Evolutionary conservation across 2,113 vertebrate species (phyloP).

Genomic region (Tachycineta bicolor): DNA sequence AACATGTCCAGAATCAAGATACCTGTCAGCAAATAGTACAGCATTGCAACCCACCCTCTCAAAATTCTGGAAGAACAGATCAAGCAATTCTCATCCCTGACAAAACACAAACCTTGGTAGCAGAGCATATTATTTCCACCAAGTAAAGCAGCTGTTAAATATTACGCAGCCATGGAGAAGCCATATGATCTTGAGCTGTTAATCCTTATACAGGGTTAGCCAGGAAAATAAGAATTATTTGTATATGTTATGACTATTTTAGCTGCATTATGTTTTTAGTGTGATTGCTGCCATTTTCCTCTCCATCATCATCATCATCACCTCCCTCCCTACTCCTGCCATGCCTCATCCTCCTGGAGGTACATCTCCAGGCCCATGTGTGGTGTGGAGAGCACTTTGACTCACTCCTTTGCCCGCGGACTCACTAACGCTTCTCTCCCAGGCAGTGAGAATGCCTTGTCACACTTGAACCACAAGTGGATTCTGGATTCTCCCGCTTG

Average conservation of each 20-base stretch:
- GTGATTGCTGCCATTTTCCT: not conserved
- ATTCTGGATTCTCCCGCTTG: conserved; percentile 57
- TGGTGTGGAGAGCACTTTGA: not conserved
- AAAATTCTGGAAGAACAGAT: conserved; percentile 21
- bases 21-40: conserved; percentile 59
- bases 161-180: not conserved
- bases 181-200: conserved; percentile 8
- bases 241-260: not conserved
- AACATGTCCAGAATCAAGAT: conserved; percentile 34
- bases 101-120: not conserved
- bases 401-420: not conserved
- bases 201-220: not conserved
- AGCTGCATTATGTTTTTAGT: not conserved
- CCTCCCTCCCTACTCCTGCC: not conserved
- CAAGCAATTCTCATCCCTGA: conserved; percentile 23
- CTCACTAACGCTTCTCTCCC: conserved; percentile 57
- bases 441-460: conserved; percentile 64
- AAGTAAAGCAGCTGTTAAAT: not conserved
- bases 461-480: conserved; percentile 54
- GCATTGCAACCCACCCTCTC: conserved; percentile 2
- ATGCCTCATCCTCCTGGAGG: not conserved
- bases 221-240: not conserved
- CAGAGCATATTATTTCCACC: not conserved
- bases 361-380: not conserved
- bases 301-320: not conserved